Evolutionary conservation across 2,113 vertebrate genomes (phyloP).

Genomic region (Actenoides lindsayi): DNA sequence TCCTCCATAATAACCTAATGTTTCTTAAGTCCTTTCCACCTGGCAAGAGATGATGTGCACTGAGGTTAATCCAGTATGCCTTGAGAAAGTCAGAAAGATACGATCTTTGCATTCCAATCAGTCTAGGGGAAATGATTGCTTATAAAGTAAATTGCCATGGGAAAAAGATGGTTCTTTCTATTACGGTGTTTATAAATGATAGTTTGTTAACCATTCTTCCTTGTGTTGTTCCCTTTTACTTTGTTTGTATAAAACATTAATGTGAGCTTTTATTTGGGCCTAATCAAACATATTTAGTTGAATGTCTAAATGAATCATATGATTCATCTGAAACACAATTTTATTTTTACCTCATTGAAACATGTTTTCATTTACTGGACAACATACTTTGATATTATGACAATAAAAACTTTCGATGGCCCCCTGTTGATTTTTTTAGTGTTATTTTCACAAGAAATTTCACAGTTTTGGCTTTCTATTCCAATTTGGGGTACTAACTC

Average conservation of each 20-base stretch:
- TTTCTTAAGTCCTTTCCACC: conserved; percentile 62
- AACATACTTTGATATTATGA: conserved; percentile 7
- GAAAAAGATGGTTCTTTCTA: background rate
- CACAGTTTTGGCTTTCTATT: conserved; percentile 7
- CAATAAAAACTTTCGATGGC: conserved; percentile 30
- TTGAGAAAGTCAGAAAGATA: conserved; percentile 39
- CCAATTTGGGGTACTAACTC: background rate
- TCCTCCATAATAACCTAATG: conserved; percentile 1
- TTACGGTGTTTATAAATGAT: background rate
- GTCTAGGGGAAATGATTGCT: background rate
- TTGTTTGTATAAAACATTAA: background rate
- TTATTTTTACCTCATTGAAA: conserved; percentile 13
- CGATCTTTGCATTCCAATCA: background rate
- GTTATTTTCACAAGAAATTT: conserved; percentile 34
- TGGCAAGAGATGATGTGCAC: conserved; percentile 41
- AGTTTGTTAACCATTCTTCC: background rate
- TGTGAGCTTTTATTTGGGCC: background rate
- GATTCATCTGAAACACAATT: background rate
- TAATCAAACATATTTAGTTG: background rate
- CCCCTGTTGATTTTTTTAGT: background rate
- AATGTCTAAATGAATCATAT: background rate
- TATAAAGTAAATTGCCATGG: conserved; percentile 7
- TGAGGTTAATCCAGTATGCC: background rate
- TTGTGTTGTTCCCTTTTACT: background rate
- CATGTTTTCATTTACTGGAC: conserved; percentile 4